Base-by-base conservation (phyloP, 2,888 invertebrate species). In the Heliconius ismenius region DNA sequence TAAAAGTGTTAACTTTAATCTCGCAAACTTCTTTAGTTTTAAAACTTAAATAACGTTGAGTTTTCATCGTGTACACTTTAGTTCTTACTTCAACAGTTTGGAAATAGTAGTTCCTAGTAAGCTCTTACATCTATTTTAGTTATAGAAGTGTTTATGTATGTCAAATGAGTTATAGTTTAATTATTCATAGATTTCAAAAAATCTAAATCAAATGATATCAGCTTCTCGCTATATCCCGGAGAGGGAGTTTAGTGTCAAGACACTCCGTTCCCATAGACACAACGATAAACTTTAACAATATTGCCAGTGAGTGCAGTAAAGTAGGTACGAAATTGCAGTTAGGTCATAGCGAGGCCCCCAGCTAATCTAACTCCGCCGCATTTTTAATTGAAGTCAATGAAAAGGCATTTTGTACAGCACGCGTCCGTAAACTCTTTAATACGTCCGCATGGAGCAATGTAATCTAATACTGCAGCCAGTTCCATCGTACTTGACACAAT, bases 311-410 rank as follows among this genome's bases (percentile, higher is more conserved):
- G 70, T 79, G 76, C 76, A 80, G 67, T 79, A 73, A 76, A 79
- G 73, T 81, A 76, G 76, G 69, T 72, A 77, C 78, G 79, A n/a
- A 58, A 80, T 80, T 75, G 76, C 76, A 78, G 68, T 69, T 49
- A 73, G 73, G 68, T 62, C 70, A 74, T 63, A 60, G 74, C 65
- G 65, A 74, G 39, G 58, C 63, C 75, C 75, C 79, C 24, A 73
- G 26, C 79, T 76, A 77, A 79, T 76, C 72, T 78, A 68, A 63
- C 73, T 62, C 72, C 75, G 67, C 65, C 68, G 75, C 70, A 72
- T 65, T 78, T 69, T 79, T 81, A 81, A 81, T 81, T 80, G 77
- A 73, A 58, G 21, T 39, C 77, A 79, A 80, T 80, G 73, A 80
- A 81, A 79, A 69, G 73, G 79, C 76, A 78, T 80, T 79, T 78